Evolutionary conservation across 2,888 invertebrate species (phyloP), one percentile per base, ranked within the genome.

Genomic region (Tachina lurida): DNA sequence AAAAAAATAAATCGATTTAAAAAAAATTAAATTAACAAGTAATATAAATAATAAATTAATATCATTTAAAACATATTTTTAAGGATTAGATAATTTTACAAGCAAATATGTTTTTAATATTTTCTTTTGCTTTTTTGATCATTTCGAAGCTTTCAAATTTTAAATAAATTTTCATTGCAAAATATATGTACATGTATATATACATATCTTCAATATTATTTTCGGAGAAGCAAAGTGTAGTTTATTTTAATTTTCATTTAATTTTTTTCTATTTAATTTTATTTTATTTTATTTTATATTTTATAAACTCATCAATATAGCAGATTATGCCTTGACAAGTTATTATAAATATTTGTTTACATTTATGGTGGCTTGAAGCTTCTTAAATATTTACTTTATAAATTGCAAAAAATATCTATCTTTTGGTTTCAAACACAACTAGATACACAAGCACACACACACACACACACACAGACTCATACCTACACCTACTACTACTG

Each of bases 321-420:
- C 45, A 82, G 79, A 78, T 85, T 85, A 76, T 79, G 76, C n/a
- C 49, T 67, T 79, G 79, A 85, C 78, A 76, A 82, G 76, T 71
- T 81, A 84, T 77, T 76, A 77, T 68, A 73, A 65, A 78, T 81
- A 52, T 76, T 84, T 86, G 84, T 73, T 76, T 84, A 73, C 80
- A 76, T 70, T 75, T 84, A 78, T 78, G 67, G 73, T 84, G 83
- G 77, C 83, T 84, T 73, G 77, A 84, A 84, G 77, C 67, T 60
- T 67, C 54, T 84, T 67, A 77, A 84, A 84, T 84, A 78, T 84
- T 84, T 84, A 68, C 22, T 78, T 78, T 73, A 77, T 73, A 78
- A 84, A 84, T 84, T 84, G 77, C 77, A 78, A 84, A 74, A 82
- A 62, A 76, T 73, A 56, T 63, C 49, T 45, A 58, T 67, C 49